These are phyloP conservation scores for Phrynocephalus guinanensis DNA, from an alignment of 2,797 vertebrate species.

Conservation along the genomic window DNA sequence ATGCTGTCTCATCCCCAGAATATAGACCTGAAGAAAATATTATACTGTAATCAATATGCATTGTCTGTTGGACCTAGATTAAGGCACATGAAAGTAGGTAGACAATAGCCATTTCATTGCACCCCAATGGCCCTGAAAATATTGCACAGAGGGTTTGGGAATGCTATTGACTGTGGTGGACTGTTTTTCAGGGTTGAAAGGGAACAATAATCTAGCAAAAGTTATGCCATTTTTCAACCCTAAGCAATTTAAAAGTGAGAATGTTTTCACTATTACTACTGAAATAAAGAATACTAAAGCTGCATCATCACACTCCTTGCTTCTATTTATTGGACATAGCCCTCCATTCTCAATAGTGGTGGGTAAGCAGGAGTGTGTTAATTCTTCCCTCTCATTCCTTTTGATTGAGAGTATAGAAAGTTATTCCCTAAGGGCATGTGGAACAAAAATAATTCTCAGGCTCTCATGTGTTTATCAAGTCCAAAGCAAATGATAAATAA, in stretches of 20 bases:
- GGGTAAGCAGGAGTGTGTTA: not conserved
- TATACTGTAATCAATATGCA: no score
- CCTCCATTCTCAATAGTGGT: not conserved
- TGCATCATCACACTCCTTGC: not conserved
- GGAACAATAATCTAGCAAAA: not conserved
- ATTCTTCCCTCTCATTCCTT: not conserved
- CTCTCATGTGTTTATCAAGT: not conserved
- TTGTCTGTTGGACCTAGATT: no score
- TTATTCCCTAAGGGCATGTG: not conserved
- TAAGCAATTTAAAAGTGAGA: not conserved
- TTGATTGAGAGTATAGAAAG: conserved; percentile 7
- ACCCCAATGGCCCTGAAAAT: not conserved
- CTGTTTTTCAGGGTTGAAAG: not conserved
- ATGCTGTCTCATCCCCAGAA: no score
- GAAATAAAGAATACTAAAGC: not conserved
- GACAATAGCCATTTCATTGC: no score
- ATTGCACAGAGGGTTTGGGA: not conserved
- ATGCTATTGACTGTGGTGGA: not conserved
- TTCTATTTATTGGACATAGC: not conserved
- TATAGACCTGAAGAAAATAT: no score
- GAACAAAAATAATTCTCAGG: conserved; percentile 3
- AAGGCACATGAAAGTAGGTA: no score
- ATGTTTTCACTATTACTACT: not conserved
- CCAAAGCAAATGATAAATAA: not conserved
- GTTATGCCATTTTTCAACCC: not conserved